Base-by-base conservation (phyloP, 1,140 invertebrate species). In the Solen grandis region DNA sequence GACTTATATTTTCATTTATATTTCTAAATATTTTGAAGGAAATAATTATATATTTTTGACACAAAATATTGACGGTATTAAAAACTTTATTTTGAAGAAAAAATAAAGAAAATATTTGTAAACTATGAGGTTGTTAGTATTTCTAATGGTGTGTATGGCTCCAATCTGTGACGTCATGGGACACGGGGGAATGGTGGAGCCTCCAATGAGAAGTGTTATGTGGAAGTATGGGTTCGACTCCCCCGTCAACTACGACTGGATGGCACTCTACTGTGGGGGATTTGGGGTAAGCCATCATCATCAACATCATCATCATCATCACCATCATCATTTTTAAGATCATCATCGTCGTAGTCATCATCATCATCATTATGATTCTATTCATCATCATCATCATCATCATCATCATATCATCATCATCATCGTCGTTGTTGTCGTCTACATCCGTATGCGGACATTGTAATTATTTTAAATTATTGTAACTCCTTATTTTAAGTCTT, bases 231-330 rank as follows among this genome's bases (percentile, higher is more conserved):
- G 97, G 0, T 98, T 96, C 92, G 95, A 96, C 0, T 97, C 97
- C 92, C 96, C 97, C 0, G 95, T 97, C 5, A 97, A 98, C 91
- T 98, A 97, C 88, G 97, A 98, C 84, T 97, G 98, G 89, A 98
- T 97, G 84, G 96, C 95, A 85, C 89, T 95, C 0, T 95, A 94
- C 86, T 95, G 95, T 74, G 97, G 97, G 2, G 97, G 97, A 41
- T 96, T 96, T 89, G 94, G 75, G 25, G 81, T 81, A 82, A 81
- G 70, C 77, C 41, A 19, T 46, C 41, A 46, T 46, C 41, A 46
- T 46, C 41, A 46, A 10, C 41, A 46, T 46, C 41, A 19, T 46
- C 41, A 46, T 46, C 41, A 46, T 46, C 41, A 46, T 46, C 41
- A 46, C 19, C 41, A 46, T 46, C 19, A 46, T 46, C 41, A 46